Evolutionary conservation across 2,888 invertebrate species (phyloP).

Genomic region (Trisateles emortualis): DNA sequence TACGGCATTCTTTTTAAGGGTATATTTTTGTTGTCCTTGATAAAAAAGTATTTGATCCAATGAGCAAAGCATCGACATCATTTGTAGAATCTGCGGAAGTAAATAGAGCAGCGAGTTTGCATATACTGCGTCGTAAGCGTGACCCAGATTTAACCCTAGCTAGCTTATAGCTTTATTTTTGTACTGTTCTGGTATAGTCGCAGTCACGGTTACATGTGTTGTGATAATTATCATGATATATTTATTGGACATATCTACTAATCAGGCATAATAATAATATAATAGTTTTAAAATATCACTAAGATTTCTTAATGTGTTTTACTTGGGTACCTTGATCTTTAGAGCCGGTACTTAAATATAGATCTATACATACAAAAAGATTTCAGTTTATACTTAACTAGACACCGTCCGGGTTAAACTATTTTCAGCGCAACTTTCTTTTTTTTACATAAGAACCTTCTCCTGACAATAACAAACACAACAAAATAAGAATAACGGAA

Average conservation of each 20-base stretch:
- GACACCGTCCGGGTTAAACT: no score
- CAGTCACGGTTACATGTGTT: background rate
- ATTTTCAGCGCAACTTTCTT: no score
- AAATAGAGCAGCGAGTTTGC: constrained; percentile 18
- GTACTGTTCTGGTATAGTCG: constrained; percentile 2
- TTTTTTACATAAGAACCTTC: no score
- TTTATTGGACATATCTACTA: no score
- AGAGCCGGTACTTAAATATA: constrained; percentile 6
- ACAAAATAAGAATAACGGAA: no score
- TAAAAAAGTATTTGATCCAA: background rate
- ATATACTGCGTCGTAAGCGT: constrained; percentile 30
- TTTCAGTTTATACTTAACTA: no score
- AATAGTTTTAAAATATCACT: no score
- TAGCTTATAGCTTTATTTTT: constrained; percentile 21
- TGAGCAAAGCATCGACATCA: background rate
- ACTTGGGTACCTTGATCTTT: constrained; percentile 29
- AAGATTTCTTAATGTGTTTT: no score
- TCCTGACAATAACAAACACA: no score
- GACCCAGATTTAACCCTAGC: constrained; percentile 37
- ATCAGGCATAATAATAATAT: no score
- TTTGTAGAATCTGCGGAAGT: constrained; percentile 6
- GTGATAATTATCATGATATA: no score
- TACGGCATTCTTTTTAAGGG: background rate
- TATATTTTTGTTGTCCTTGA: background rate
- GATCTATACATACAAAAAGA: no score